A percentile compares a stretch with the other conserved stretches of the same genome.
Conservation (phyloP, 2,888 invertebrate species). For the Brachylomia viminalis region DNA sequence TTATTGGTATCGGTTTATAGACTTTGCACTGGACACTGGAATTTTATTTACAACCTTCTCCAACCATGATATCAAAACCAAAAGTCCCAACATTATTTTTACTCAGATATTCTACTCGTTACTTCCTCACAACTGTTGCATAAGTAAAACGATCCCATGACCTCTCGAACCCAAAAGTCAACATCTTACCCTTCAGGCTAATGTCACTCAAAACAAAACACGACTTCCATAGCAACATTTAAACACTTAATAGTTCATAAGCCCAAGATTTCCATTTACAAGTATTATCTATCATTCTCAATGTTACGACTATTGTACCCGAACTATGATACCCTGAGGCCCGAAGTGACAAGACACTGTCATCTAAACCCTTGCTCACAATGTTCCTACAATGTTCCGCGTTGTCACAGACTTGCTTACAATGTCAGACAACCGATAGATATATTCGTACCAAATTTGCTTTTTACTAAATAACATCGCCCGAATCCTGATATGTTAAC, state of each 20-base stretch:
- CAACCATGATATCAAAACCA: too few species aligned
- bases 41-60: too few species aligned
- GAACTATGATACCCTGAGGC: conserved; percentile 77
- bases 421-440: conserved; percentile 72
- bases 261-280: conserved; percentile 67
- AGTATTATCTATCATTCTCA: conserved; percentile 66
- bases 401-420: conserved; percentile 75
- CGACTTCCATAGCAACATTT: conserved; percentile 45
- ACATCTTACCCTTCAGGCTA: conserved; percentile 20
- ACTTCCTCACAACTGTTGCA: conserved; percentile 27
- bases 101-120: not conserved
- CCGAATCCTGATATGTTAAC: conserved; percentile 56
- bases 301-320: conserved; percentile 68
- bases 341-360: conserved; percentile 77
- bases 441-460: conserved; percentile 57
- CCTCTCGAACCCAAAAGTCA: conserved; percentile 14
- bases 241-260: conserved; percentile 61
- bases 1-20: too few species aligned
- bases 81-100: too few species aligned
- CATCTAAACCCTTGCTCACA: conserved; percentile 74
- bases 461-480: conserved; percentile 61
- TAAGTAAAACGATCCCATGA: conserved; percentile 12
- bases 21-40: too few species aligned
- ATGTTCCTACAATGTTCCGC: conserved; percentile 54
- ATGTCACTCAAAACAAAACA: conserved; percentile 32